Base-by-base conservation (phyloP, 2,888 invertebrate genomes). In the Caenorhabditis sp. region DNA sequence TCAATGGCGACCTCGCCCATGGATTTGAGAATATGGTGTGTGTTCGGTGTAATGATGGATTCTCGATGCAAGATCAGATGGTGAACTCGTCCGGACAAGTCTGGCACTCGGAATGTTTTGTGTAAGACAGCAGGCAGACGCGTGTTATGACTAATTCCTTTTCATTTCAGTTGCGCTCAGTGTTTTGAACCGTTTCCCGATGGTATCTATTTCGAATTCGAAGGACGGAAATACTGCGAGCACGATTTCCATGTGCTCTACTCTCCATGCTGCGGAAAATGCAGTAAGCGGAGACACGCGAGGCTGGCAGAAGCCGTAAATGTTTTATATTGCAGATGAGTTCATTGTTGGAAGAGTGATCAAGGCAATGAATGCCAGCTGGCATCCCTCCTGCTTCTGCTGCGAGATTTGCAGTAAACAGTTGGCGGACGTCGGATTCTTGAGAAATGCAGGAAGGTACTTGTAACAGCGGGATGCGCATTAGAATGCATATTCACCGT, bases 101-200 rank as follows among this genome's bases (percentile, higher is more conserved):
- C 43, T 99, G 96, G 96, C 99, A 99, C 91, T 95, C 95, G 5
- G 94, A 95, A 88, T 99, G 99, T 90, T 99, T 99, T 92, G 99
- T 99, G 96, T 98, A 88, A 90, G 91, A 27, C 9, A 17, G 20
- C 27, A 13, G n/a, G n/a, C 13, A 22, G 13, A 30, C 17, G 15
- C 8, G 15, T 13, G 13, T 24, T 48, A n/a, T 37, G 2, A 15
- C 4, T 35, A 13, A 35, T 9, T 35, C 35, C 13, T 35, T 26
- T 46, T 86, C 89, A n/a, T n/a, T n/a, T 17, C 86, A 91, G 97
- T 24, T 99, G 98, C 91, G 97, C 97, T 1, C 99, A 99, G 91
- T 99, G 99, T 90, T 99, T 99, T 91, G 94, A 96, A 74, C 94
- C 95, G 48, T 99, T 99, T 89, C 95, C 95, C 75, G 97, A 98